phyloP scores from a whole-genome alignment of 2,888 invertebrate species.

The Zygothrica quintamaculata region DNA sequence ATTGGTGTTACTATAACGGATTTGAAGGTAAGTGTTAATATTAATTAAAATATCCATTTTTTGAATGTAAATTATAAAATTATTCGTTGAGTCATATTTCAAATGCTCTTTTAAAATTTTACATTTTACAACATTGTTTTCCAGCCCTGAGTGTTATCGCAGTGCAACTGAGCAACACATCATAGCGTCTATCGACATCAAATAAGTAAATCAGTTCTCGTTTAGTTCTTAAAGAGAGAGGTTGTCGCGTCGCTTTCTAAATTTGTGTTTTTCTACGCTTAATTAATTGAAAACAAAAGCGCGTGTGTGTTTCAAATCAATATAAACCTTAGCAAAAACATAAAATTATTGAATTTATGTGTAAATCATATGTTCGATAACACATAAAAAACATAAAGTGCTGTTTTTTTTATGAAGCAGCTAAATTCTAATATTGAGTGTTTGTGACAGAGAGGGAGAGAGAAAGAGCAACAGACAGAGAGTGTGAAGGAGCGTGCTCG shows the following conservation, averaged over 20 bases:
- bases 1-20: neutral
- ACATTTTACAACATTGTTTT: conserved; percentile 19
- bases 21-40: neutral
- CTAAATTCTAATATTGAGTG: conserved; percentile 51
- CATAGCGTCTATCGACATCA: conserved; percentile 37
- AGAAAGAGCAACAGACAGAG: conserved; percentile 31
- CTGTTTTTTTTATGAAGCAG: conserved; percentile 25
- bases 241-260: conserved; percentile 22
- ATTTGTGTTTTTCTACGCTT: conserved; percentile 27
- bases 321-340: conserved; percentile 42
- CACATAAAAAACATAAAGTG: conserved; percentile 34
- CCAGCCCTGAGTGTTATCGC: conserved; percentile 36
- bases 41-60: conserved; percentile 21
- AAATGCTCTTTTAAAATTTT: conserved; percentile 6
- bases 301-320: conserved; percentile 52
- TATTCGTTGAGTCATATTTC: neutral
- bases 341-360: conserved; percentile 28
- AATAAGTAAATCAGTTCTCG: conserved; percentile 52
- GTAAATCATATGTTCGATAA: conserved; percentile 36
- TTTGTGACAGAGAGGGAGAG: conserved; percentile 36
- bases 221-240: conserved; percentile 48
- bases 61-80: conserved; percentile 9
- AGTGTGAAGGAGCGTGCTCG: conserved; percentile 36
- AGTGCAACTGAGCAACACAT: conserved; percentile 22
- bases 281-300: conserved; percentile 59